A percentile compares a stretch with the other conserved stretches of the same genome.
Conservation (phyloP, 2,113 vertebrate species). For the Laterallus jamaicensis region DNA sequence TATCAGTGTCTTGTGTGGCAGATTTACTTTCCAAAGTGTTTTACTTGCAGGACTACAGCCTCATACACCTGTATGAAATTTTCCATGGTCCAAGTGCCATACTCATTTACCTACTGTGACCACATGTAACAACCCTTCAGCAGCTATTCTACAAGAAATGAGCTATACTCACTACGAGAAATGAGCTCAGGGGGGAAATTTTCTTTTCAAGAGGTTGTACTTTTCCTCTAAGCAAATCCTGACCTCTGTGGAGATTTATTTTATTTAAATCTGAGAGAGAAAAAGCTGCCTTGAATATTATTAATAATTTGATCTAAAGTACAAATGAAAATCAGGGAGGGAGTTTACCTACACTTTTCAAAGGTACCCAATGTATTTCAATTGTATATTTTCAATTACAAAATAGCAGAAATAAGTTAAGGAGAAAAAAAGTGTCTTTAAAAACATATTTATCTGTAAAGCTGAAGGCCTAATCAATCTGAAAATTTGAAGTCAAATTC, state of each 20-base stretch:
- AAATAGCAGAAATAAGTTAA: neutral
- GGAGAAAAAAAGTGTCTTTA: neutral
- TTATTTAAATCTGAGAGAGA: neutral
- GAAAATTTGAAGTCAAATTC: neutral
- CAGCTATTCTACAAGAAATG: neutral
- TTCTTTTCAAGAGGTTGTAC: neutral
- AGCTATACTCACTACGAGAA: neutral
- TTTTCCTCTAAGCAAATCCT: neutral
- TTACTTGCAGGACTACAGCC: neutral
- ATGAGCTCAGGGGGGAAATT: neutral
- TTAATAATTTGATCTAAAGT: neutral
- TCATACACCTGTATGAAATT: neutral
- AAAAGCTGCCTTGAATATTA: neutral
- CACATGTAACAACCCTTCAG: neutral
- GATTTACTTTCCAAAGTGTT: neutral
- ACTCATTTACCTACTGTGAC: neutral
- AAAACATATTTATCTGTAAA: neutral
- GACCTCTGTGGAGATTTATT: neutral
- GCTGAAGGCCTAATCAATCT: neutral
- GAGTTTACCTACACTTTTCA: neutral
- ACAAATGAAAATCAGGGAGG: neutral
- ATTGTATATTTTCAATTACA: neutral
- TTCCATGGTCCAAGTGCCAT: neutral
- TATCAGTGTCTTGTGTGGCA: neutral
- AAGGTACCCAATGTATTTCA: neutral